Conservation (phyloP, 2,888 invertebrate genomes). For the Corbicula japonica region DNA sequence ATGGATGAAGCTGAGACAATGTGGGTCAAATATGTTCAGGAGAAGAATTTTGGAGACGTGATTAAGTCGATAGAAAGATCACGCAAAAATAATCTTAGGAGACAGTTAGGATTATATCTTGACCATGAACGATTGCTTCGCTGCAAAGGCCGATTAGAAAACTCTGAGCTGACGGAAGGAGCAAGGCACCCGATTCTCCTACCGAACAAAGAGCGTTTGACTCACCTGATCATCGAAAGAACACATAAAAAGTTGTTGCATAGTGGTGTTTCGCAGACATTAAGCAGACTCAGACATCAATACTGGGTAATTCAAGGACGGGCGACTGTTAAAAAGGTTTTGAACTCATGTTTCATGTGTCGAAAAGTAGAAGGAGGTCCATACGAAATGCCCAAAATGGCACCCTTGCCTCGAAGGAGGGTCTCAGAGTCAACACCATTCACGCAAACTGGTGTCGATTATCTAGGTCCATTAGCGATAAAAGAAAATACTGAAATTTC, state of each 20-base stretch:
- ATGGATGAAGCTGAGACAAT: constrained; percentile 22
- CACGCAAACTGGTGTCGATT: neutral
- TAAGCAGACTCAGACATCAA: neutral
- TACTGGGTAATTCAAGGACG: neutral
- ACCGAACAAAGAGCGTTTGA: constrained; percentile 14
- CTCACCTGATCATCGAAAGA: constrained; percentile 18
- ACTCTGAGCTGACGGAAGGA: constrained; percentile 22
- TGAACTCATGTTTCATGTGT: neutral
- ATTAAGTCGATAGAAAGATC: neutral
- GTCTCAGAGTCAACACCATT: neutral
- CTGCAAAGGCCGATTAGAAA: constrained; percentile 25
- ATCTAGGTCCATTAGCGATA: neutral
- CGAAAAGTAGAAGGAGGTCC: constrained; percentile 3
- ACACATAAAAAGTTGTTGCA: constrained; percentile 19
- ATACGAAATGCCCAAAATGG: neutral
- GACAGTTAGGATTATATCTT: neutral
- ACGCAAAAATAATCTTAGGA: constrained; percentile 6
- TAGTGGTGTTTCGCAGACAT: constrained; percentile 2
- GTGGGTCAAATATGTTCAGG: constrained; percentile 27
- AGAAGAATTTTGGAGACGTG: constrained; percentile 15
- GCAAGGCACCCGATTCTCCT: constrained; percentile 27
- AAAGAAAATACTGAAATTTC: neutral
- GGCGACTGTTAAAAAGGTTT: neutral
- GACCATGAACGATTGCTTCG: constrained; percentile 7
- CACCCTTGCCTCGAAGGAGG: neutral